These are phyloP conservation scores for Stegophylla sp. DNA, from an alignment of 2,888 invertebrate species.

Conservation along the genomic window DNA sequence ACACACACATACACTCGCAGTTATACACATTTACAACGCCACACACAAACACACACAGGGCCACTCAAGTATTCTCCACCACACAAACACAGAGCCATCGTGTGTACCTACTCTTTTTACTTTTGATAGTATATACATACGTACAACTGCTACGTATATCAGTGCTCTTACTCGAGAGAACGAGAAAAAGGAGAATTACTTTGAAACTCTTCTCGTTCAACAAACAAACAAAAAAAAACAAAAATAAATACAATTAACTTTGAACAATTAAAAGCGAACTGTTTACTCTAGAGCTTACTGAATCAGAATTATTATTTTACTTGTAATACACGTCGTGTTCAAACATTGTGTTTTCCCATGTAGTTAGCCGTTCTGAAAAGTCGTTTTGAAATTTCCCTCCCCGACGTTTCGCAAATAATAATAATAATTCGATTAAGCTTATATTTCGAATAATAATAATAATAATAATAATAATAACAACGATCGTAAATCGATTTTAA, in stretches of 20 bases:
- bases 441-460: slow-evolving; percentile 35
- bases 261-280: slow-evolving; percentile 53
- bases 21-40: not conserved
- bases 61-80: not conserved
- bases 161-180: not conserved
- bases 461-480: slow-evolving; percentile 41
- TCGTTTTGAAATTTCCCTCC: slow-evolving; percentile 1
- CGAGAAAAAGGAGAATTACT: slow-evolving; percentile 12
- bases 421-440: slow-evolving; percentile 45
- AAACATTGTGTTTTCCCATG: slow-evolving; percentile 12
- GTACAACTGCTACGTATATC: no score
- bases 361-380: not conserved
- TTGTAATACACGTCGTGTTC: slow-evolving; percentile 1
- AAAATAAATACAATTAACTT: slow-evolving; percentile 31
- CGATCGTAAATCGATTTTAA: slow-evolving; percentile 33
- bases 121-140: slow-evolving; percentile 38
- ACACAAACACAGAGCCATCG: not conserved
- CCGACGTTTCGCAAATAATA: not conserved
- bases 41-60: not conserved
- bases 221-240: not conserved
- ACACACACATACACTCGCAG: not conserved
- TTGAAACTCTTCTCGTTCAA: slow-evolving; percentile 32
- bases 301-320: slow-evolving; percentile 17
- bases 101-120: slow-evolving; percentile 15
- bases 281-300: slow-evolving; percentile 49